Conservation (phyloP, 2,113 vertebrate species). For the Crotalus tigris region DNA sequence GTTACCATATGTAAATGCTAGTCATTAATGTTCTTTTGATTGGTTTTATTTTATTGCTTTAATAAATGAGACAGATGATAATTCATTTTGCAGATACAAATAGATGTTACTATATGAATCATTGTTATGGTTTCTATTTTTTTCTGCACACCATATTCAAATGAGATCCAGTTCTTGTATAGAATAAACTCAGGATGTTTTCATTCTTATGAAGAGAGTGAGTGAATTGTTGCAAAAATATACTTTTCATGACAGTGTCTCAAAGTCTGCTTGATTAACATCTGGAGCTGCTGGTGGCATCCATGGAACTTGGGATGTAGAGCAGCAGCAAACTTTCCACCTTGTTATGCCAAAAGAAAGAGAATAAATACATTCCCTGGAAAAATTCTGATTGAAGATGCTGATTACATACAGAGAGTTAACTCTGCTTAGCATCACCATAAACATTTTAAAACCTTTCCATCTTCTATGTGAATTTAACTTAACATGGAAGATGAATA, state of each 20-base stretch:
- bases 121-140: neutral
- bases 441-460: neutral
- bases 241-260: neutral
- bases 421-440: neutral
- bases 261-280: neutral
- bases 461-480: constrained; percentile 10
- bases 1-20: neutral
- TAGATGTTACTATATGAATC: neutral
- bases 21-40: neutral
- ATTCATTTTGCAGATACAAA: neutral
- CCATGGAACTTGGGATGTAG: neutral
- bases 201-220: neutral
- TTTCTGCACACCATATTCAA: neutral
- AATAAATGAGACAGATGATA: neutral
- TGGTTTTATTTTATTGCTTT: neutral
- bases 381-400: constrained; percentile 18
- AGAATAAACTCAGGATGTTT: neutral
- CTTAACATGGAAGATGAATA: neutral
- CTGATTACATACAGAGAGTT: constrained; percentile 20
- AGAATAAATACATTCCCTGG: constrained; percentile 12
- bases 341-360: constrained; percentile 22
- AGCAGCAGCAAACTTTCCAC: constrained; percentile 25
- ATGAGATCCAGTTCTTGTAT: neutral
- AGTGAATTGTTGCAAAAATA: neutral
- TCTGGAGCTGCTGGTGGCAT: constrained; percentile 11